Percentiles rank a stretch among this genome's conserved stretches.
Conservation (phyloP, 2,888 invertebrate genomes). For the Platerodrilus igneus region DNA sequence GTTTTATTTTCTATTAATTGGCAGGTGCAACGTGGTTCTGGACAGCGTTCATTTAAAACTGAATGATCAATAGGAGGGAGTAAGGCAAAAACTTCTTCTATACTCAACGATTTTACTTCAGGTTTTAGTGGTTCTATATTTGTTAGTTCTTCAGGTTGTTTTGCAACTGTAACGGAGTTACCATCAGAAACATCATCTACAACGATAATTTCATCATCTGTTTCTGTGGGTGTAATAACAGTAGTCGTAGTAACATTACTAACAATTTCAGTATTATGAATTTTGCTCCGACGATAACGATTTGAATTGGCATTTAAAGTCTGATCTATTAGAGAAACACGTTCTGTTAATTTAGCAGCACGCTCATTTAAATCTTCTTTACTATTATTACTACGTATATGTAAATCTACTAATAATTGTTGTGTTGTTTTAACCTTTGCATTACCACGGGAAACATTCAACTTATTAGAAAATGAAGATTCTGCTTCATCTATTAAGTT, state of each 20-base stretch:
- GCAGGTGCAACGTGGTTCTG: conserved; percentile 38
- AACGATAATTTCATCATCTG: conserved; percentile 31
- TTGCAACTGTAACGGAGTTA: conserved; percentile 26
- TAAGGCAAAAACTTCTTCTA: conserved; percentile 59
- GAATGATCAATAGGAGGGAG: conserved; percentile 61
- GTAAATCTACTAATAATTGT: conserved; percentile 73
- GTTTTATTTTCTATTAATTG: conserved; percentile 37
- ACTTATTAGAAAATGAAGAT: conserved; percentile 53
- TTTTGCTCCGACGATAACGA: conserved; percentile 35
- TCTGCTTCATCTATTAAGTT: conserved; percentile 52
- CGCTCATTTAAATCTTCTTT: conserved; percentile 45
- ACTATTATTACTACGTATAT: conserved; percentile 42
- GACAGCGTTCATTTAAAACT: conserved; percentile 28
- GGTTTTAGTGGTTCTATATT: conserved; percentile 5
- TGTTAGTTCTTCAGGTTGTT: conserved; percentile 29
- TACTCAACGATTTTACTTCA: conserved; percentile 43
- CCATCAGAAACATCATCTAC: conserved; percentile 35
- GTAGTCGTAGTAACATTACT: conserved; percentile 37
- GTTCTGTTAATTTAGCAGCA: conserved; percentile 45
- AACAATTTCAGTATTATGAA: conserved; percentile 42
- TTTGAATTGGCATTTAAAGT: conserved; percentile 43
- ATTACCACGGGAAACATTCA: conserved; percentile 56
- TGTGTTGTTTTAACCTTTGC: conserved; percentile 72
- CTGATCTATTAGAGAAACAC: conserved; percentile 46
- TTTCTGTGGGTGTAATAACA: conserved; percentile 5